phyloP scores from a whole-genome alignment of 2,113 vertebrate genomes.

The Zonotrichia leucophrys region DNA sequence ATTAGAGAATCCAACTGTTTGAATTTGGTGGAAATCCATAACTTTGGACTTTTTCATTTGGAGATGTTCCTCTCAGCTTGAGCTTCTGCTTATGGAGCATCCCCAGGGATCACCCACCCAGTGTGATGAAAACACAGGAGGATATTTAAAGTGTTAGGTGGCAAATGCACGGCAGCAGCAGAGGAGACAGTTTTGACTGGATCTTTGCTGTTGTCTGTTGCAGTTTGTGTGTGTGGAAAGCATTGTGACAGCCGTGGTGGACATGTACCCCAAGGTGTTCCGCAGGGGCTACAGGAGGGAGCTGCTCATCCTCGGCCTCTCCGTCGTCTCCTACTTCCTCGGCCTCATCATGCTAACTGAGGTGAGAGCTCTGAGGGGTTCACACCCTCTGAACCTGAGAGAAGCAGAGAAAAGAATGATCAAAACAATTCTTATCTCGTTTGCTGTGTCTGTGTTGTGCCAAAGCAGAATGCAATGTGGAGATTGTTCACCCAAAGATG shows the following conservation, averaged over 20 bases:
- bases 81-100: background rate
- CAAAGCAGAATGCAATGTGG: no score
- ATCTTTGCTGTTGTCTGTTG: background rate
- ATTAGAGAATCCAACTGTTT: background rate
- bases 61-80: background rate
- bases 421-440: no score
- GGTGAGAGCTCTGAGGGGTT: slow-evolving; percentile 70
- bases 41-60: background rate
- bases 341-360: slow-evolving; percentile 96
- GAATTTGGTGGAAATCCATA: background rate
- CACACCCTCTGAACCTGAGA: no score
- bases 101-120: background rate
- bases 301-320: slow-evolving; percentile 90
- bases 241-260: slow-evolving; percentile 94
- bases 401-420: no score
- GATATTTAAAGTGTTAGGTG: background rate
- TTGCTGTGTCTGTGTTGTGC: no score
- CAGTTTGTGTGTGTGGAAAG: slow-evolving; percentile 99
- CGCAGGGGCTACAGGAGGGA: slow-evolving; percentile 93
- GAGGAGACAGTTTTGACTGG: background rate
- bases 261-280: slow-evolving; percentile 97
- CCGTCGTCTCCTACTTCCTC: slow-evolving; percentile 86
- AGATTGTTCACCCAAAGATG: no score
- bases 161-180: background rate
- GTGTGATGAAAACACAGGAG: background rate